A percentile compares a stretch with the other conserved stretches of the same genome.
Conservation (phyloP, 92 coral and sea anemone species). For the Muricea muricata region DNA sequence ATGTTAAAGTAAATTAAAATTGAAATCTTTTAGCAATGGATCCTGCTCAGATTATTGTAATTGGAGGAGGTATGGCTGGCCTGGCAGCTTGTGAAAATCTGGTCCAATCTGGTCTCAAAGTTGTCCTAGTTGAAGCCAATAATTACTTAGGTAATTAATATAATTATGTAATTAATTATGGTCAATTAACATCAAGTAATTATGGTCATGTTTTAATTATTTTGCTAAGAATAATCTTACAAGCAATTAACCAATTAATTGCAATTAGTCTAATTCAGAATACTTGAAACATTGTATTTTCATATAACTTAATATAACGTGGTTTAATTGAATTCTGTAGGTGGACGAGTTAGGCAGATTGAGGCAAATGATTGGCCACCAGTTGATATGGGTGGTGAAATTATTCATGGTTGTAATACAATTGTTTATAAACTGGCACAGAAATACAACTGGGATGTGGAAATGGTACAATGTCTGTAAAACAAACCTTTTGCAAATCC, state of each 20-base stretch:
- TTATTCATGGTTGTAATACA: slow-evolving; percentile 88
- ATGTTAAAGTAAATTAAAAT: too few relatives aligned
- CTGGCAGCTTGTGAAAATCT: slow-evolving; percentile 75
- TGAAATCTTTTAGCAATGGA: neutral
- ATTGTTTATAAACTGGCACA: slow-evolving; percentile 66
- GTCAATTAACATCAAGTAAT: neutral
- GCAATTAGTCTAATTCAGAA: too few relatives aligned
- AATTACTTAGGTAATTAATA: slow-evolving; percentile 78
- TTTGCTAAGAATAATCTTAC: too few relatives aligned
- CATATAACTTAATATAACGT: too few relatives aligned
- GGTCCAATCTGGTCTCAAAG: slow-evolving; percentile 74
- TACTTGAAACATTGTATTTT: too few relatives aligned
- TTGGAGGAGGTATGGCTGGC: slow-evolving; percentile 90
- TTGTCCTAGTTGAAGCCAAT: slow-evolving; percentile 85
- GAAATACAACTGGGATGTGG: slow-evolving; percentile 77
- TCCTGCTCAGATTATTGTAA: slow-evolving; percentile 58
- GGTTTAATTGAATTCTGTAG: slow-evolving; percentile 24
- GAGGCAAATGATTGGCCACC: slow-evolving; percentile 84
- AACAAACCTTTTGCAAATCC: too few relatives aligned
- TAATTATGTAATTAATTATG: neutral
- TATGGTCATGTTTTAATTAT: neutral
- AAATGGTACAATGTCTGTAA: slow-evolving; percentile 57
- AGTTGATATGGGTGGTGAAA: slow-evolving; percentile 90
- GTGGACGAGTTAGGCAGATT: slow-evolving; percentile 85
- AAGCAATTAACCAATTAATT: neutral